A percentile compares a stretch with the other conserved stretches of the same genome.
Evolutionary conservation across 2,888 invertebrate species (phyloP).

Genomic region (Lepidonotus clava): DNA sequence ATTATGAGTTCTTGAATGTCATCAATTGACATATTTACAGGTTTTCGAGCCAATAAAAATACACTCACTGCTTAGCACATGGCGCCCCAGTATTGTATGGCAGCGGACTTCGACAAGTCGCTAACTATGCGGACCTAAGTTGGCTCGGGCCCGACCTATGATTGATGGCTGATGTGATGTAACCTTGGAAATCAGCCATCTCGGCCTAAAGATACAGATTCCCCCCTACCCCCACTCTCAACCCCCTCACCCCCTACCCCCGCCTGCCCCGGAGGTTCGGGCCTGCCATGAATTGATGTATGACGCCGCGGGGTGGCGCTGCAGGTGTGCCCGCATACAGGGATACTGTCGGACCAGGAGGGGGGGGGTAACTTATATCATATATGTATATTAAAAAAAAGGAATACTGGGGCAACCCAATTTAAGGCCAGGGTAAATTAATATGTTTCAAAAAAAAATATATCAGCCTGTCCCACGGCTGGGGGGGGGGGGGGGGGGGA

Average conservation of each 20-base stretch:
- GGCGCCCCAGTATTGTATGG: no score
- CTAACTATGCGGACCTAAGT: neutral
- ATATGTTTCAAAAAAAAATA: neutral
- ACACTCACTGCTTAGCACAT: no score
- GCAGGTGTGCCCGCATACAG: neutral
- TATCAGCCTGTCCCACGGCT: neutral
- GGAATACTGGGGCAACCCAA: no score
- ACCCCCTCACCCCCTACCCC: neutral
- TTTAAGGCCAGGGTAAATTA: neutral
- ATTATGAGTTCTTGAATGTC: no score
- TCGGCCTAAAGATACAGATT: neutral
- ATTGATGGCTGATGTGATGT: constrained; percentile 1
- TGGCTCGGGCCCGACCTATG: neutral
- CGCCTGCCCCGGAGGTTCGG: neutral
- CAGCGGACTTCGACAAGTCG: neutral
- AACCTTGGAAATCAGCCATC: constrained; percentile 10
- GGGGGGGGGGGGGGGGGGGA: neutral
- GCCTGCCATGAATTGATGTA: constrained; percentile 19
- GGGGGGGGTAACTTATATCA: no score
- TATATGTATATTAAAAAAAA: no score
- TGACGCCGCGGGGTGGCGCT: neutral
- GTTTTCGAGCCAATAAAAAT: no score
- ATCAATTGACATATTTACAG: no score
- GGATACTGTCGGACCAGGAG: no score
- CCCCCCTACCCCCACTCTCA: neutral